Evolutionary conservation across 2,888 invertebrate species (phyloP), one percentile per base, ranked within the genome.

Genomic region (Thereva unica): DNA sequence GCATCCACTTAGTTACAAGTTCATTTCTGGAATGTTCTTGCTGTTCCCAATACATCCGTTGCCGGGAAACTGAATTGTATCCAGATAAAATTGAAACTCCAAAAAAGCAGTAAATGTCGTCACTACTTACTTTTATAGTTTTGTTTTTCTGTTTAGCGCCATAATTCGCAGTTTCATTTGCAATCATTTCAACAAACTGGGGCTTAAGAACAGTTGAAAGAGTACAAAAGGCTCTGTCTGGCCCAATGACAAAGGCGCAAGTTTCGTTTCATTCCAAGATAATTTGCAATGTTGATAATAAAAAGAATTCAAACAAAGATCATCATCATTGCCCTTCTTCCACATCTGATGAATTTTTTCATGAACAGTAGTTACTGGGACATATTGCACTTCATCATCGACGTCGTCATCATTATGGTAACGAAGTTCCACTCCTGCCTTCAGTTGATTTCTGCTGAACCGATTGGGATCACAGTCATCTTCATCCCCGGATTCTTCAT

Each of bases 1-100:
- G 4, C 9, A 47, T 47, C 10, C 10, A 2, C n/a, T 47, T 6
- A 12, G 50, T 34, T 34, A 50, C 35, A 8, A 50, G 35, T 34
- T 50, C 34, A 50, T 50, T 50, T 8, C 35, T 23, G 7, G 50
- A 50, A 23, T 50, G 6, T 23, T 35, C 35, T 35, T 9, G 34
- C 6, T 23, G 23, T 50, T 50, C 34, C 50, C 50, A 50, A 50
- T 23, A 50, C 50, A 50, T 50, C 5, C 50, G 23, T 23, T 50
- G 42, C 42, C n/a, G 3, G 7, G 4, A 4, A n/a, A 4, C 42
- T 9, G n/a, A 42, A 42, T 7, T 42, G 3, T n/a, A n/a, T 42
- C 7, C 4, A 9, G n/a, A 42, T 42, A 42, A 42, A 7, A 42
- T 5, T 9, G 42, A 9, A 5, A 42, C n/a, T 42, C n/a, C 35